Evolutionary conservation across 2,113 vertebrate species (phyloP).

Genomic region (Xiphophorus couchianus): DNA sequence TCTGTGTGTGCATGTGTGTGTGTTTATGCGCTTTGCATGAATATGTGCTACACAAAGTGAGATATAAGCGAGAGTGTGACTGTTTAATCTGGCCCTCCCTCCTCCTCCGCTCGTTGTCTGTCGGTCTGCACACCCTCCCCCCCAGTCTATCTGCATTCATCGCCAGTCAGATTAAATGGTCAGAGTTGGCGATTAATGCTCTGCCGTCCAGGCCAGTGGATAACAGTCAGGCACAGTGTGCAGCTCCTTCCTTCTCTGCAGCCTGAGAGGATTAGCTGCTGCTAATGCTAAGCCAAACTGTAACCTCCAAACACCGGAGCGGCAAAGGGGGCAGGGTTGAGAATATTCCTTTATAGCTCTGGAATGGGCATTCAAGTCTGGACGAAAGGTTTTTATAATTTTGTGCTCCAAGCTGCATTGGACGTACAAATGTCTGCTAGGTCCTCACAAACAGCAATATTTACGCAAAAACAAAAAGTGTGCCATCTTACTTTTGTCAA

Average conservation of each 20-base stretch:
- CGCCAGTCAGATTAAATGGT: conserved; percentile 77
- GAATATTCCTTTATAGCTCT: conserved; percentile 26
- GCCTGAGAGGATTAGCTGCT: conserved; percentile 83
- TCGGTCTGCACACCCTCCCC: conserved; percentile 32
- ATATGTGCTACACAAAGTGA: conserved; percentile 47
- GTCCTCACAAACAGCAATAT: background rate
- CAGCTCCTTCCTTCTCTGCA: conserved; percentile 63
- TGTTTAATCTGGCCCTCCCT: conserved; percentile 69
- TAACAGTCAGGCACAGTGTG: conserved; percentile 58
- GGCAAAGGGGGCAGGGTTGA: conserved; percentile 29
- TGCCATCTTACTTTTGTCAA: background rate
- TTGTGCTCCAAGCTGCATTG: conserved; percentile 5
- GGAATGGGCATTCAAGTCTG: conserved; percentile 10
- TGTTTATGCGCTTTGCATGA: conserved; percentile 36
- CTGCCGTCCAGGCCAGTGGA: conserved; percentile 64
- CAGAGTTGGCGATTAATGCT: conserved; percentile 73
- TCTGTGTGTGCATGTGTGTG: conserved; percentile 39
- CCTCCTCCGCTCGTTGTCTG: conserved; percentile 17
- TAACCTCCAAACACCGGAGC: conserved; percentile 57
- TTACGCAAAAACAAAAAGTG: background rate
- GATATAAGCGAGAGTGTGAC: conserved; percentile 60
- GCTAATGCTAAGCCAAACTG: conserved; percentile 78
- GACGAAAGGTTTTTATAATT: conserved; percentile 24
- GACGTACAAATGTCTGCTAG: background rate
- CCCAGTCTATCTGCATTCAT: conserved; percentile 65